These are phyloP conservation scores for Spongia lamella DNA, from an alignment of 37 sponge, comb jelly and placozoan species.

Conservation along the genomic window DNA sequence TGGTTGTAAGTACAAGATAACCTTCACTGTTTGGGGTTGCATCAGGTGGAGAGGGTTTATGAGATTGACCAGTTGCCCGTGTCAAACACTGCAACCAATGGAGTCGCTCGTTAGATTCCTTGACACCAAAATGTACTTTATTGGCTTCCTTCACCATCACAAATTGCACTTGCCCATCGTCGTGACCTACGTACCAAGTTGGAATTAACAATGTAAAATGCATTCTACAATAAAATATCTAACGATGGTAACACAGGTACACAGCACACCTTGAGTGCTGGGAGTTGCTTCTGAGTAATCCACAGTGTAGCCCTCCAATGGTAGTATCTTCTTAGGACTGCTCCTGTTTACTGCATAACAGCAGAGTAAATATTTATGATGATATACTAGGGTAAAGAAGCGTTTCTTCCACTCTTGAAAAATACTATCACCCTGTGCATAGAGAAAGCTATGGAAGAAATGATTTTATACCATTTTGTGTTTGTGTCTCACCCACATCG, in stretches of 20 bases:
- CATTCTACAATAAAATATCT: neutral
- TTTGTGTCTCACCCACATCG: too few relatives aligned
- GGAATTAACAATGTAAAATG: too few relatives aligned
- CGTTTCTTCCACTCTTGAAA: constrained; percentile 68
- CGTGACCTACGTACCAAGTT: too few relatives aligned
- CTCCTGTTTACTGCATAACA: constrained; percentile 38
- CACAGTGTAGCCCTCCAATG: constrained; percentile 65
- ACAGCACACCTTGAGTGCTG: neutral
- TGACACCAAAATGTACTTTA: constrained; percentile 40
- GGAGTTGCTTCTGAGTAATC: constrained; percentile 29
- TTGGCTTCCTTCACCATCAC: constrained; percentile 13
- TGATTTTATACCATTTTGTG: too few relatives aligned
- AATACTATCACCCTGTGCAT: constrained; percentile 34
- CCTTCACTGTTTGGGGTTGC: too few relatives aligned
- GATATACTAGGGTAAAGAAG: constrained; percentile 71
- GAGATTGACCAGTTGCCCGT: constrained; percentile 51
- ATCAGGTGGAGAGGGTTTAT: constrained; percentile 21
- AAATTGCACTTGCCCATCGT: constrained; percentile 4
- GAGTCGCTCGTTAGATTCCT: constrained; percentile 36
- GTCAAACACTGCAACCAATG: constrained; percentile 49
- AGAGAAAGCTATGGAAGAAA: constrained; percentile 54
- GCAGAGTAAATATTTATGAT: constrained; percentile 65
- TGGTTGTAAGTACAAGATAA: too few relatives aligned
- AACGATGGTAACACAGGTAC: neutral
- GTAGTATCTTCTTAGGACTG: constrained; percentile 47